A percentile compares a stretch with the other conserved stretches of the same genome.
Conservation (phyloP, 2,113 vertebrate species). For the Condylura cristata region DNA sequence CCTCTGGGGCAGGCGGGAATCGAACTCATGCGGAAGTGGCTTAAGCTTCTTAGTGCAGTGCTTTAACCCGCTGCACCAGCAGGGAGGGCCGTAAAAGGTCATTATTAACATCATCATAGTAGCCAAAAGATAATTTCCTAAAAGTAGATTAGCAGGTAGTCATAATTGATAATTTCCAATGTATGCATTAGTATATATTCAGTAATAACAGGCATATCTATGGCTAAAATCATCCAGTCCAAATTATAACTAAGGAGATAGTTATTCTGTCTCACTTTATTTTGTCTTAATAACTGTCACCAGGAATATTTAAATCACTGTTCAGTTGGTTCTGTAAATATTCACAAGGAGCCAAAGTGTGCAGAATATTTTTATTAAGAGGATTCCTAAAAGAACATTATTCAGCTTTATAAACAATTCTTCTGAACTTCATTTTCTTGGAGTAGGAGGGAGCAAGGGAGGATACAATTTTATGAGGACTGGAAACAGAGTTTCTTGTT, state of each 20-base stretch:
- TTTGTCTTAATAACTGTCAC: background rate
- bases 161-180: constrained; percentile 80
- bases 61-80: too few relatives aligned
- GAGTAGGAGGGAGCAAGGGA: background rate
- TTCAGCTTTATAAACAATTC: background rate
- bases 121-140: constrained; percentile 33
- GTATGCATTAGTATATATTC: constrained; percentile 64
- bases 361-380: constrained; percentile 52
- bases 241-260: background rate
- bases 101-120: background rate
- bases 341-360: background rate
- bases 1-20: too few relatives aligned
- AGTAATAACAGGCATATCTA: constrained; percentile 69
- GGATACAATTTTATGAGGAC: background rate
- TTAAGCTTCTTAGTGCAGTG: too few relatives aligned
- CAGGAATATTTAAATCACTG: constrained; percentile 52
- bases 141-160: constrained; percentile 77
- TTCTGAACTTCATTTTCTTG: background rate
- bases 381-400: background rate
- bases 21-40: too few relatives aligned
- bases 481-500: background rate
- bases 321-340: background rate
- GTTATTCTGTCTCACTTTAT: background rate
- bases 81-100: background rate
- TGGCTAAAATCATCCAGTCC: constrained; percentile 53